Base-by-base conservation (phyloP, 1,140 invertebrate species). In the Campoletis sonorensis region DNA sequence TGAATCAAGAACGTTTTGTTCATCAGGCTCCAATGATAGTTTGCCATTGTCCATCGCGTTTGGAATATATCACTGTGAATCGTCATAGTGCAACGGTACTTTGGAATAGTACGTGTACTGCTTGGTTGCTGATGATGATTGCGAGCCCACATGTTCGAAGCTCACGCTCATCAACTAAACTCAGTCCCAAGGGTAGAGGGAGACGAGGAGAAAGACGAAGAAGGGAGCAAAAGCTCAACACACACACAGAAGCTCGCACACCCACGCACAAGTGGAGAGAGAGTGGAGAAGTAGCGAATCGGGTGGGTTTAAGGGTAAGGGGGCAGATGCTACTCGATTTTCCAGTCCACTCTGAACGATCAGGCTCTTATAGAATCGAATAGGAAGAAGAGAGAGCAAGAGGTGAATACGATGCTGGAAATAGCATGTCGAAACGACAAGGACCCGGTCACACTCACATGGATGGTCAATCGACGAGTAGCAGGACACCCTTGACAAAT, bases 401-500 rank as follows among this genome's bases (percentile, higher is more conserved):
- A 54, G 3, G 61, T n/a, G 61, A 23, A 49, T 72, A 23, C 37
- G 37, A 23, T 72, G 37, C 70, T 21, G 70, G 76, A 49, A 78
- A 78, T 78, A 67, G 76, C 37, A 49, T 45, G 26, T 64, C 30
- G 33, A 78, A 78, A 64, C 30, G 58, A 54, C 23, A 15, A 16
- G 45, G 30, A 49, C 76, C 11, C 61, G 30, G 67, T 70, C 23
- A 23, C 49, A 73, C 67, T 45, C 67, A 21, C 79, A 49, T 64
- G 37, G 37, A 30, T 58, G 8, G 64, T 51, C 76, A 37, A 37
- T 78, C 73, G 73, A 67, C 76, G 76, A 78, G 76, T 78, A 67
- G 58, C 58, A 51, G 40, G 27, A 61, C 76, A 78, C 83, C 85
- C 84, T 88, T 89, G 88, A 90, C 88, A 88, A 92, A 92, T 91